Evolutionary conservation across 2,888 invertebrate genomes (phyloP).

Genomic region (Eristalis pertinax): DNA sequence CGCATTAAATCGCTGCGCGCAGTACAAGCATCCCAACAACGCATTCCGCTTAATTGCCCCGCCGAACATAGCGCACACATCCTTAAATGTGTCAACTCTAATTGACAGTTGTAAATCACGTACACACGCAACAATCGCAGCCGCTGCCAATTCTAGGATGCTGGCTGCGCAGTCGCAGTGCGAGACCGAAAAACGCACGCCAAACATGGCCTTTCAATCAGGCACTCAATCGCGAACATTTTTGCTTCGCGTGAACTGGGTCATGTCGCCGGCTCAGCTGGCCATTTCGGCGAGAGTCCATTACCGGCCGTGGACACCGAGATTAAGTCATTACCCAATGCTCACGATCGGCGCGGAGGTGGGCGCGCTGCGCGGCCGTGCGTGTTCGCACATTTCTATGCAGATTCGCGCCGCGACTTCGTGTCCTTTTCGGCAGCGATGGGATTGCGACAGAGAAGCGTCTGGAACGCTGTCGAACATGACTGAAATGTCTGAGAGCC

Average conservation of each 20-base stretch:
- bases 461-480: conserved; percentile 36
- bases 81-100: conserved; percentile 64
- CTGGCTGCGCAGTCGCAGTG: conserved; percentile 12
- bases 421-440: background rate
- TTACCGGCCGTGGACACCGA: conserved; percentile 27
- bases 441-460: conserved; percentile 23
- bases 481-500: conserved; percentile 15
- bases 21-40: conserved; percentile 33
- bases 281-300: conserved; percentile 4
- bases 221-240: conserved; percentile 10
- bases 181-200: conserved; percentile 17
- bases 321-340: conserved; percentile 66
- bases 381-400: conserved; percentile 58
- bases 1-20: conserved; percentile 22
- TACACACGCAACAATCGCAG: conserved; percentile 38
- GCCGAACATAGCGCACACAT: conserved; percentile 49
- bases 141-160: conserved; percentile 61
- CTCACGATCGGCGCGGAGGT: background rate
- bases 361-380: background rate
- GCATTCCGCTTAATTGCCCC: conserved; percentile 68
- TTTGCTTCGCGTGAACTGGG: conserved; percentile 26
- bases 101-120: conserved; percentile 71
- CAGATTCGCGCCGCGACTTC: conserved; percentile 35
- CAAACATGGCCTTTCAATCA: conserved; percentile 40
- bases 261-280: conserved; percentile 5